A percentile compares a stretch with the other conserved stretches of the same genome.
These are phyloP conservation scores for Picus viridis DNA, from an alignment of 2,797 vertebrate species.

Conservation along the genomic window DNA sequence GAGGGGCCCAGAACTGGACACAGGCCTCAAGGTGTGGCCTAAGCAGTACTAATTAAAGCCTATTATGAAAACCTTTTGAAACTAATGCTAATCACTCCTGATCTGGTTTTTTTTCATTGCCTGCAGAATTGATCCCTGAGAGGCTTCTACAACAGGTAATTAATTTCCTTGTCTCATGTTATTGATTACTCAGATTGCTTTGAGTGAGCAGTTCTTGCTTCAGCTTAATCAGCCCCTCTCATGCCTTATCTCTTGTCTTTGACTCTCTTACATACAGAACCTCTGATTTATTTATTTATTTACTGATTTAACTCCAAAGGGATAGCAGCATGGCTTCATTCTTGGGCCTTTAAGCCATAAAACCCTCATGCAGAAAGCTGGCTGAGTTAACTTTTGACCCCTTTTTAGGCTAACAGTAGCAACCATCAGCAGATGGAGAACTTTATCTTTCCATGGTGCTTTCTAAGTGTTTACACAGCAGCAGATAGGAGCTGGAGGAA, in stretches of 20 bases:
- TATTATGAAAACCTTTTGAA: neutral
- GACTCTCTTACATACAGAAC: neutral
- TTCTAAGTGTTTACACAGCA: neutral
- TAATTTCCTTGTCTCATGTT: neutral
- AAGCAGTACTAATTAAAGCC: neutral
- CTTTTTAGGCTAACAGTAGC: neutral
- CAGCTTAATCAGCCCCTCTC: neutral
- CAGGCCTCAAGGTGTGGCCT: no score
- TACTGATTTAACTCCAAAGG: neutral
- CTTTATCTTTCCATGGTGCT: neutral
- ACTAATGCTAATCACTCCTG: neutral
- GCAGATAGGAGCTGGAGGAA: constrained; percentile 42
- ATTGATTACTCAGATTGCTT: neutral
- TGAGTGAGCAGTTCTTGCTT: neutral
- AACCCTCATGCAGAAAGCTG: neutral
- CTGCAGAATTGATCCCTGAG: neutral
- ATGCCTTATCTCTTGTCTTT: neutral
- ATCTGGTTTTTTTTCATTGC: neutral
- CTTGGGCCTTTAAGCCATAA: neutral
- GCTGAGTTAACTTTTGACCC: constrained; percentile 21
- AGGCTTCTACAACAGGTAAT: neutral
- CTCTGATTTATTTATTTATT: neutral
- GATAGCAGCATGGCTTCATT: neutral
- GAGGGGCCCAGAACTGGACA: no score
- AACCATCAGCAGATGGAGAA: constrained; percentile 21